Conservation (phyloP, 1,140 invertebrate genomes). For the Nephila pilipes region DNA sequence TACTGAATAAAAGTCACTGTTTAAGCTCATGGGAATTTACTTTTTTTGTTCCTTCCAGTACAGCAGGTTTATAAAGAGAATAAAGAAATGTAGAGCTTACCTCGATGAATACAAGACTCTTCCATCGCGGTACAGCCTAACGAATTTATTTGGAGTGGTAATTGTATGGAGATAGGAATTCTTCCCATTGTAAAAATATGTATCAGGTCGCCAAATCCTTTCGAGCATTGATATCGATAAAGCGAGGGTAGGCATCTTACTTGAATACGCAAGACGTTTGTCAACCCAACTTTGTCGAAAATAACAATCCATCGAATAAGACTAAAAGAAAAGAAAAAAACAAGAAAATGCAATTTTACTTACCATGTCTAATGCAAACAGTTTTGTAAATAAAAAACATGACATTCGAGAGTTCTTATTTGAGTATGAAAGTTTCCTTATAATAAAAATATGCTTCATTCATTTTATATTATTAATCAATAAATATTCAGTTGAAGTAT, state of each 20-base stretch:
- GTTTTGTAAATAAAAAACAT: too few relatives aligned
- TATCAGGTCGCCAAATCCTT: slow-evolving; percentile 97
- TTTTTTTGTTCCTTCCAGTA: too few relatives aligned
- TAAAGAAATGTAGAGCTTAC: slow-evolving; percentile 82
- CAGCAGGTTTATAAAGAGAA: not conserved
- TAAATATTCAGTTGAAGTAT: too few relatives aligned
- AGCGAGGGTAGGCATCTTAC: slow-evolving; percentile 87
- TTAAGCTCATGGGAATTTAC: too few relatives aligned
- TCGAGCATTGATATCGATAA: slow-evolving; percentile 95
- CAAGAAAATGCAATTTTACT: not conserved
- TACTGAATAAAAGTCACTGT: too few relatives aligned
- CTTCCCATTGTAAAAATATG: slow-evolving; percentile 94
- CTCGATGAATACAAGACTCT: slow-evolving; percentile 97
- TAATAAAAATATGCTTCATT: too few relatives aligned
- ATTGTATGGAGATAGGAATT: slow-evolving; percentile 91
- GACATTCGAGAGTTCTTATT: too few relatives aligned
- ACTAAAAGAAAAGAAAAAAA: slow-evolving; percentile 83
- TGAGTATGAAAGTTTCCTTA: too few relatives aligned
- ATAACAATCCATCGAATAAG: slow-evolving; percentile 98
- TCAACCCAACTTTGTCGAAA: slow-evolving; percentile 95
- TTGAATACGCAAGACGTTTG: slow-evolving; percentile 89
- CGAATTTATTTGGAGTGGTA: slow-evolving; percentile 95
- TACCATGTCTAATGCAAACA: not conserved
- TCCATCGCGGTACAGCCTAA: slow-evolving; percentile 91
- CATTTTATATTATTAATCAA: too few relatives aligned